A percentile compares a stretch with the other conserved stretches of the same genome.
Evolutionary conservation across 2,113 vertebrate species (phyloP).

Genomic region (Lanius collurio): DNA sequence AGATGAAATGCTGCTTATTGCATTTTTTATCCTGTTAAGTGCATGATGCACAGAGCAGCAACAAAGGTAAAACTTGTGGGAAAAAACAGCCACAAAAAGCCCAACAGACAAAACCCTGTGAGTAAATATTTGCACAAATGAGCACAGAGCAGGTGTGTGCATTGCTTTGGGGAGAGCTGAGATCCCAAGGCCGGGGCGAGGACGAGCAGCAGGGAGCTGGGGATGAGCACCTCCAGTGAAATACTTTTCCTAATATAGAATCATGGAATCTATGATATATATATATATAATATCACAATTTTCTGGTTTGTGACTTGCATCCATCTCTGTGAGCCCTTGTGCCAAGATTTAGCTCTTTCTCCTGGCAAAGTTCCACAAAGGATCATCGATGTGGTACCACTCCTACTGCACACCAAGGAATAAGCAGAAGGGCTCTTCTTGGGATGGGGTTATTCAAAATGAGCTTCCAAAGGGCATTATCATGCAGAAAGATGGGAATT

Average conservation of each 20-base stretch:
- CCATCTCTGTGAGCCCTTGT: not conserved
- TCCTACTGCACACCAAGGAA: not conserved
- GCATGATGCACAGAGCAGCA: not conserved
- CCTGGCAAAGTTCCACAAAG: not conserved
- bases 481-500: not conserved
- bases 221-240: not conserved
- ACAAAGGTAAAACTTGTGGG: not conserved
- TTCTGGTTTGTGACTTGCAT: not conserved
- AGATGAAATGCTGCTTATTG: slow-evolving; percentile 7
- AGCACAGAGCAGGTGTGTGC: not conserved
- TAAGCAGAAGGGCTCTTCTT: not conserved
- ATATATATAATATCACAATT: not conserved
- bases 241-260: not conserved
- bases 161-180: not conserved
- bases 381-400: not conserved
- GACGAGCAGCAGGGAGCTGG: not conserved
- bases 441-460: not conserved
- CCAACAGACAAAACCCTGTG: not conserved
- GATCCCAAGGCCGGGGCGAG: not conserved
- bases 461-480: not conserved
- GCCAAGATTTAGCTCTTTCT: not conserved
- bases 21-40: not conserved
- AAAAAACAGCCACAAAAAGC: not conserved
- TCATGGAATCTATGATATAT: not conserved
- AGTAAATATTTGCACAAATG: not conserved